A percentile compares a stretch with the other conserved stretches of the same genome.
These are phyloP conservation scores for Notothenia rossii DNA, from an alignment of 2,113 vertebrate genomes.

Conservation along the genomic window DNA sequence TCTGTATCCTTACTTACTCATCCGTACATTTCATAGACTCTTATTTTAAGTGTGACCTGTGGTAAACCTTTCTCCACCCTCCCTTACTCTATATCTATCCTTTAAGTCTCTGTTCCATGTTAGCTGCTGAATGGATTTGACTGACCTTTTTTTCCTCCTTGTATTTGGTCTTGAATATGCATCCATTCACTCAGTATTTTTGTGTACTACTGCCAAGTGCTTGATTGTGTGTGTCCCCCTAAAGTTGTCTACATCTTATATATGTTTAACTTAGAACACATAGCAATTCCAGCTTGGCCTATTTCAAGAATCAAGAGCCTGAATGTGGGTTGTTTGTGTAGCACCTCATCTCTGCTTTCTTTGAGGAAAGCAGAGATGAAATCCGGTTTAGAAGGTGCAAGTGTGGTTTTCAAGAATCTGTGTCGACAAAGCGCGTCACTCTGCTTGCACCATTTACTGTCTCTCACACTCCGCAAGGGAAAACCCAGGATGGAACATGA, in stretches of 20 bases:
- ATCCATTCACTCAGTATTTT: constrained; percentile 41
- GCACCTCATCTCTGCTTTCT: not conserved
- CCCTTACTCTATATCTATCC: constrained; percentile 38
- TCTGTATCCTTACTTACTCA: constrained; percentile 47
- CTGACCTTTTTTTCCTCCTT: constrained; percentile 33
- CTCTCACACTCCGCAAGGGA: constrained; percentile 47
- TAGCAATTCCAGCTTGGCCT: constrained; percentile 37
- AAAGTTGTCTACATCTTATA: constrained; percentile 21
- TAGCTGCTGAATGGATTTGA: constrained; percentile 41
- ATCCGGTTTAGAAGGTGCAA: constrained; percentile 24
- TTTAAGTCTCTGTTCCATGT: constrained; percentile 39
- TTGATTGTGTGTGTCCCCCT: constrained; percentile 6
- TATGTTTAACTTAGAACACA: constrained; percentile 20
- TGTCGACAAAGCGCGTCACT: constrained; percentile 58
- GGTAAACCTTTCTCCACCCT: constrained; percentile 41
- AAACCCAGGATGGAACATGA: constrained; percentile 60
- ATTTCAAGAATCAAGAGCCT: constrained; percentile 37
- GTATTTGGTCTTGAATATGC: constrained; percentile 41
- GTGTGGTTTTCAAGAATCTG: constrained; percentile 54
- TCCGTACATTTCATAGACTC: constrained; percentile 45
- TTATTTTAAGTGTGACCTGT: constrained; percentile 49
- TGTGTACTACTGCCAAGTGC: constrained; percentile 28
- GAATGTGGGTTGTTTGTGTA: constrained; percentile 42
- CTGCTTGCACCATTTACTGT: constrained; percentile 49
- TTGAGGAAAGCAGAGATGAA: constrained; percentile 22